Evolutionary conservation across 2,797 vertebrate species (phyloP), one percentile per base, ranked within the genome.

Genomic region (Melanotaenia parkinsoni): DNA sequence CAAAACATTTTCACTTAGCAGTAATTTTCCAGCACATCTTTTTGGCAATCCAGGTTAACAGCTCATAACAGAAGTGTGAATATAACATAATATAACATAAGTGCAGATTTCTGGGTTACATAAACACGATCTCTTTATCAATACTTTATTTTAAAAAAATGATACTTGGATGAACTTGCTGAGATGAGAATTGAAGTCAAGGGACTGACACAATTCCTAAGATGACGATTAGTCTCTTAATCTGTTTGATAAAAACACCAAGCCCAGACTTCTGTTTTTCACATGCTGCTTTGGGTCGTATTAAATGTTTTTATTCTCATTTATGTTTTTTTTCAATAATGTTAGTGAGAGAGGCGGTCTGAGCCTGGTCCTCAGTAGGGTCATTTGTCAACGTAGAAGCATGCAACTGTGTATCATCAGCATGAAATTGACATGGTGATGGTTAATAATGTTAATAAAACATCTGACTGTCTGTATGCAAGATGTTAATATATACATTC

Each of bases 401-500:
- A 11, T 51, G 8, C n/a, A 59, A 24, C 33, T 59, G 43, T 54
- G 20, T 40, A 45, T 54, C 28, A 54, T 7, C 14, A 16, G 59
- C 26, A 59, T 32, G 28, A 54, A 70, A 56, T 22, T 28, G 37
- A 57, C 54, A 57, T 28, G 13, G 3, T 51, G 40, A 69, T 60
- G 22, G 22, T 28, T 28, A 30, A 53, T 53, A 53, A 30, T 53
- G 13, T n/a, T 47, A 57, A 30, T 28, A 57, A 58, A 38, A 20
- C 18, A 60, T 77, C 33, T 58, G 60, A 74, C 79, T 83, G 62
- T 40, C 54, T 75, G 60, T 64, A 61, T 60, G 63, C 51, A 66
- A 53, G n/a, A 51, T 28, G n/a, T 28, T 51, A 57, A 77, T 58
- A 18, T 47, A 58, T 3, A 33, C 12, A 30, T n/a, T 10, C 32